Percentiles rank a stretch among this genome's conserved stretches.
Conservation (phyloP, 2,797 vertebrate genomes). For the Emydoidea blandingii region DNA sequence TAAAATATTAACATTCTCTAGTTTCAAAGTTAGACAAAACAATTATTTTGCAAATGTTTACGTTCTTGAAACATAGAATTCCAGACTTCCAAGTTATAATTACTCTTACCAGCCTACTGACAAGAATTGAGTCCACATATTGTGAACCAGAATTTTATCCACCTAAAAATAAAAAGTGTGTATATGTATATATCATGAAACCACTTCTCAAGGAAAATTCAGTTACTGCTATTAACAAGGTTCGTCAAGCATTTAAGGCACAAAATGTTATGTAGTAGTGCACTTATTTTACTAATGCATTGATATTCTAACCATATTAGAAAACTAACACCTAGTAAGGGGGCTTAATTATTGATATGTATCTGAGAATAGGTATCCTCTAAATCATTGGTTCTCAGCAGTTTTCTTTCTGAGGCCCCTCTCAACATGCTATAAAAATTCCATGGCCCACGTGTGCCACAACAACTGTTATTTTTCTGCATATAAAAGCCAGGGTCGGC, state of each 20-base stretch:
- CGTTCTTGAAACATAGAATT: neutral
- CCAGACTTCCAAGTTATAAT: neutral
- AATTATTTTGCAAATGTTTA: neutral
- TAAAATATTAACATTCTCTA: neutral
- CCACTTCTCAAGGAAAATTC: neutral
- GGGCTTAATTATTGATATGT: neutral
- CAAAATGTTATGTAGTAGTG: neutral
- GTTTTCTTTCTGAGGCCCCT: no score
- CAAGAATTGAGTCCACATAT: neutral
- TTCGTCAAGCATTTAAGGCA: neutral
- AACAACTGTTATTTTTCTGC: no score
- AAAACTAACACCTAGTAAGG: neutral
- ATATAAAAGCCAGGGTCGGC: no score
- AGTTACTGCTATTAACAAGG: neutral
- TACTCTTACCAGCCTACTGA: neutral
- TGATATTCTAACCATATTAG: neutral
- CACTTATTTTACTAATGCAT: neutral
- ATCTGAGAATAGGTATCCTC: neutral
- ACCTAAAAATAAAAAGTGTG: no score
- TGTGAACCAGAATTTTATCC: neutral
- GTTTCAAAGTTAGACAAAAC: neutral
- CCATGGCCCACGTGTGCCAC: no score
- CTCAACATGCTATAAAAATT: no score
- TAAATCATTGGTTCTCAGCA: neutral
- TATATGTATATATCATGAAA: neutral